Conservation (phyloP, 2,113 vertebrate species). For the Semicossyphus pulcher region DNA sequence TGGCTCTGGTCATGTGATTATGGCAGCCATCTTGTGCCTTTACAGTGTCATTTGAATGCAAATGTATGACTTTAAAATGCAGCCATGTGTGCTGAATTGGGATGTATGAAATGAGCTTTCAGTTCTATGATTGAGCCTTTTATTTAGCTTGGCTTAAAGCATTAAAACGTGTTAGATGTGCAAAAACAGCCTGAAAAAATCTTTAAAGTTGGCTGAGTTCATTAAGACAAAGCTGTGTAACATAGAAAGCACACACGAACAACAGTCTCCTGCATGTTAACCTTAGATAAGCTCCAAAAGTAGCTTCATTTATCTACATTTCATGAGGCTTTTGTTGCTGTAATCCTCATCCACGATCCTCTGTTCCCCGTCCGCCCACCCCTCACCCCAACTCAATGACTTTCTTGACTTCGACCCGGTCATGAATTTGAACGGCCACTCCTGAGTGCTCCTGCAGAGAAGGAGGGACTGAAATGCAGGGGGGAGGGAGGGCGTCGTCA, state of each 20-base stretch:
- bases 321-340: not conserved
- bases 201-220: not conserved
- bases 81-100: not conserved
- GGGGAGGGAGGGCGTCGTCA: not conserved
- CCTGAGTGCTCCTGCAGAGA: constrained; percentile 14
- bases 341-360: not conserved
- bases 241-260: too few relatives aligned
- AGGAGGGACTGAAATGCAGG: constrained; percentile 10
- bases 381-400: not conserved
- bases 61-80: constrained; percentile 16
- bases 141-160: not conserved
- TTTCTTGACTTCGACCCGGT: constrained; percentile 14
- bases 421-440: not conserved
- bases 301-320: not conserved
- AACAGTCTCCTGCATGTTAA: not conserved
- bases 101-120: not conserved
- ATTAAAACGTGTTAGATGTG: not conserved
- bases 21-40: constrained; percentile 56
- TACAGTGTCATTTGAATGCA: constrained; percentile 35
- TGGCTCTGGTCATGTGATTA: constrained; percentile 46
- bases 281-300: too few relatives aligned
- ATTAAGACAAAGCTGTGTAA: too few relatives aligned
- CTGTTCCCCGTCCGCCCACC: not conserved
- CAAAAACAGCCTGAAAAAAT: not conserved
- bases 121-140: not conserved